These are phyloP conservation scores for Microplitis manilae DNA, from an alignment of 2,888 invertebrate genomes.

Conservation along the genomic window DNA sequence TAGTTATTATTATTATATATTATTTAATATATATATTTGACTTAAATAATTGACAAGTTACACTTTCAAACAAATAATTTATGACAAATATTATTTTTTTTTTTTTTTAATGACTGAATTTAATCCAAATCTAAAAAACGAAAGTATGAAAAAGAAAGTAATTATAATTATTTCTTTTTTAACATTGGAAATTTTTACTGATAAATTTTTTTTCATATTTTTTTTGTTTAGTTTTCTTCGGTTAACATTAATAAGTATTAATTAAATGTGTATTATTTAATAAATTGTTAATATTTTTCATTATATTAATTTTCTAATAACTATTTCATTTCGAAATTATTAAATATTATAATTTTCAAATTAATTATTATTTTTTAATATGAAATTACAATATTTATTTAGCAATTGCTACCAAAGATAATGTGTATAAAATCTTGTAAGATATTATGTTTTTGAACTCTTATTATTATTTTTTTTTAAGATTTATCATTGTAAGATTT, in stretches of 20 bases:
- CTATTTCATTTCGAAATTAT: neutral
- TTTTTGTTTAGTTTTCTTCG: neutral
- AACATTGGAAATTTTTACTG: neutral
- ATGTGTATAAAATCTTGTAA: constrained; percentile 59
- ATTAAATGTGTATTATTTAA: neutral
- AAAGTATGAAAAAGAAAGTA: neutral
- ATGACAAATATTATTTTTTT: neutral
- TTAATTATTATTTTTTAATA: constrained; percentile 1
- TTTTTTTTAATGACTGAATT: neutral
- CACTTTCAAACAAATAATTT: neutral
- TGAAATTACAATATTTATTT: constrained; percentile 68
- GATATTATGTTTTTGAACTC: constrained; percentile 45
- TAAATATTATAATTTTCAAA: neutral
- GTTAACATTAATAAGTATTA: neutral
- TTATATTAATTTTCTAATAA: neutral
- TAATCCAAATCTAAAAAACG: neutral
- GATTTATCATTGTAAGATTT: constrained; percentile 2
- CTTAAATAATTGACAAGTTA: neutral
- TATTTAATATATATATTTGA: neutral
- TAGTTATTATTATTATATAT: neutral
- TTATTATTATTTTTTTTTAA: constrained; percentile 21
- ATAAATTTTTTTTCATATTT: neutral
- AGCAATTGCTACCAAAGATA: constrained; percentile 71
- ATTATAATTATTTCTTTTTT: neutral
- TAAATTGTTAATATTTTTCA: neutral